Base-by-base conservation (phyloP, 1,140 invertebrate species). In the Xylocopa sonorina region DNA sequence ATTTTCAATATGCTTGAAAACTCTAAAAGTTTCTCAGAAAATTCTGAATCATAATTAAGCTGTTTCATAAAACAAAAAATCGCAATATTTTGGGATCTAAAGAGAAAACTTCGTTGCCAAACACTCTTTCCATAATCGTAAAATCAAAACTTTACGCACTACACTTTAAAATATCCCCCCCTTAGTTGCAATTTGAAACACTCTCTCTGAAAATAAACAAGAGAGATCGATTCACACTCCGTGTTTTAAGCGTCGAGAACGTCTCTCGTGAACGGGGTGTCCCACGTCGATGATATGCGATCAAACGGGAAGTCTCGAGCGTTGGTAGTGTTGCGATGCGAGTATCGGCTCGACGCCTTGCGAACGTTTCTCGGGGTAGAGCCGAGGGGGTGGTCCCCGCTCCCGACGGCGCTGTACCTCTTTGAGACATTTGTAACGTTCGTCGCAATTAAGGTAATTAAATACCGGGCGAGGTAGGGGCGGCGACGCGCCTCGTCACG, bases 391-490 rank as follows among this genome's bases (percentile, higher is more conserved):
- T 1, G 6, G 38, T 14, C n/a, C 18, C 55, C 43, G 21, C 16
- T 14, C 24, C 10, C 34, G 51, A 18, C 51, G 58, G 34, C 10
- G 48, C 55, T 41, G 55, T 51, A 63, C 82, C 67, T 75, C 58
- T n/a, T 79, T 86, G 91, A 92, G 87, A 92, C 89, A 91, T 91
- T 93, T 91, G 91, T 90, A 92, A 92, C 90, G 89, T 89, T 86
- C 46, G 69, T 89, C 83, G 80, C 85, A 88, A 92, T 85, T 88
- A 90, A 83, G 86, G 66, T 83, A 83, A 87, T 81, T 87, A 82
- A 38, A 82, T 79, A 43, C n/a, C n/a, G n/a, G n/a, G n/a, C n/a
- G n/a, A 67, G 18, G 67, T 10, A 32, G 9, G 9, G 18, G 53
- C 7, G n/a, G 10, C 75, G 48, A 68, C 21, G 82, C 43, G 66